These are phyloP conservation scores for Cyphomyrmex costatus DNA, from an alignment of 1,140 invertebrate species.

Conservation along the genomic window DNA sequence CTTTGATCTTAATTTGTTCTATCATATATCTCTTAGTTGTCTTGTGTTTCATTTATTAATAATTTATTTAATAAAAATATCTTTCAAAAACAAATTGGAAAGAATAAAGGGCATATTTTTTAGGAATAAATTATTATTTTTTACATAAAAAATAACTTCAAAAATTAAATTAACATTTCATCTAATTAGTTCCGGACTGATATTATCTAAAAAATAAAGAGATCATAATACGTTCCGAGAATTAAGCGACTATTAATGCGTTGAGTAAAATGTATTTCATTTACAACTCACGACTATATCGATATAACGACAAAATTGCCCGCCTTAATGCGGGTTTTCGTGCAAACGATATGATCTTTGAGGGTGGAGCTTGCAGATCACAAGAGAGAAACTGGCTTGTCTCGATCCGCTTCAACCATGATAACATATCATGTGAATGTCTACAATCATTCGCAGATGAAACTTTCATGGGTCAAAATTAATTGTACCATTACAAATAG, in stretches of 20 bases:
- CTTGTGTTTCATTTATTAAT: background rate
- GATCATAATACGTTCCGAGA: background rate
- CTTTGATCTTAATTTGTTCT: no score
- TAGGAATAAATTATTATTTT: no score
- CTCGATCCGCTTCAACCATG: slow-evolving; percentile 22
- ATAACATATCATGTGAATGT: slow-evolving; percentile 41
- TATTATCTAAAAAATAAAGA: background rate
- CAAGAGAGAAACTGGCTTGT: slow-evolving; percentile 38
- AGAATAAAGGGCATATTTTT: no score
- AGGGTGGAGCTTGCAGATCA: slow-evolving; percentile 38
- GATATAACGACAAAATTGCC: slow-evolving; percentile 44
- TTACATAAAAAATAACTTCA: background rate
- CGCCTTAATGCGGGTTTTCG: slow-evolving; percentile 45
- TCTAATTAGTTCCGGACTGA: background rate
- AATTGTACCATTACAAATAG: background rate
- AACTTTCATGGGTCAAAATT: slow-evolving; percentile 23
- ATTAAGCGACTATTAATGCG: slow-evolving; percentile 37
- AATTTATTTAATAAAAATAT: background rate
- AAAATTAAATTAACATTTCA: background rate
- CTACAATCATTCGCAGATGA: slow-evolving; percentile 16
- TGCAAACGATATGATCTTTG: slow-evolving; percentile 46
- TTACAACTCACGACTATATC: slow-evolving; percentile 25
- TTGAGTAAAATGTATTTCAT: slow-evolving; percentile 34
- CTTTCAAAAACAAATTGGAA: no score
- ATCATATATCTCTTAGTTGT: background rate